Evolutionary conservation across 2,113 vertebrate genomes (phyloP).

Genomic region (Hyperoodon ampullatus): DNA sequence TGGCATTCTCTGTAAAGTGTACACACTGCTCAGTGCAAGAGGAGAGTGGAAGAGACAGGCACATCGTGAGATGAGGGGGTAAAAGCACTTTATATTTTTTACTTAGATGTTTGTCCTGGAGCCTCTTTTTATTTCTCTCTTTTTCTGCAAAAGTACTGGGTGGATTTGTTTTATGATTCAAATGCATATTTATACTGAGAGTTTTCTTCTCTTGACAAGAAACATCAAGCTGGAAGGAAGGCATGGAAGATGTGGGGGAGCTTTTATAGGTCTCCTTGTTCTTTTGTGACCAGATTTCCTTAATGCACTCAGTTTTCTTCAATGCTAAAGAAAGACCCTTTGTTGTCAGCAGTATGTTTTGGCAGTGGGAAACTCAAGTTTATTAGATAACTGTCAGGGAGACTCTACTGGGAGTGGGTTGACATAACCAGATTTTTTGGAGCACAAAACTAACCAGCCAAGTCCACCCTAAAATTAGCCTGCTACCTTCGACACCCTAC

Average conservation of each 20-base stretch:
- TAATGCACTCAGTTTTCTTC: background rate
- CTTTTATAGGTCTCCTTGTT: background rate
- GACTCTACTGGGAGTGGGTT: background rate
- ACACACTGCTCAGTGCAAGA: background rate
- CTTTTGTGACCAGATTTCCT: background rate
- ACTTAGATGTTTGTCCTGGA: background rate
- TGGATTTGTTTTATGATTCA: background rate
- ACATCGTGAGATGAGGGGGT: rapidly evolving
- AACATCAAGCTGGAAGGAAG: background rate
- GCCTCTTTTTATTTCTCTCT: background rate
- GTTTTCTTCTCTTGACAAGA: background rate
- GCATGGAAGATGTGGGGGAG: background rate
- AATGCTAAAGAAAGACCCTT: background rate
- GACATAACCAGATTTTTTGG: background rate
- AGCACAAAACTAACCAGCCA: background rate
- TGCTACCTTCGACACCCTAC: background rate
- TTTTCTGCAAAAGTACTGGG: background rate
- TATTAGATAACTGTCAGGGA: background rate
- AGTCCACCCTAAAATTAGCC: background rate
- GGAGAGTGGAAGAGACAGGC: background rate
- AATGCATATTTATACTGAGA: background rate
- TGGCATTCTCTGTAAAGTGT: background rate
- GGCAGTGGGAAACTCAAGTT: background rate
- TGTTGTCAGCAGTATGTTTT: background rate
- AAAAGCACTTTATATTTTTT: background rate